phyloP scores from a whole-genome alignment of 1,140 invertebrate species.

The Bombus superbus region DNA sequence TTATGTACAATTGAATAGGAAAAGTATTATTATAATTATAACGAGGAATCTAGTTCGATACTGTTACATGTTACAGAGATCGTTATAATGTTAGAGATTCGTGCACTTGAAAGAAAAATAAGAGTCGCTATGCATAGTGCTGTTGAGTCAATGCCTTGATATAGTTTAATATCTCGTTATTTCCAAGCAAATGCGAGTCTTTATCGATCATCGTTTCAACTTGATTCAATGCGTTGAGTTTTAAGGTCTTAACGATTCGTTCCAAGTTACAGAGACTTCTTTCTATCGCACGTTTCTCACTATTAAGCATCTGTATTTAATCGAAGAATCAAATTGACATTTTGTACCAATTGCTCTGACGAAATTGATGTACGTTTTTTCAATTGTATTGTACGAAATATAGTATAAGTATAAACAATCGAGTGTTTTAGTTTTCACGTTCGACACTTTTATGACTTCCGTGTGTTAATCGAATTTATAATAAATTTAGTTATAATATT shows the following conservation, averaged over 20 bases:
- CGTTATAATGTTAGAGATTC: constrained; percentile 35
- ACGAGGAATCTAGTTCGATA: constrained; percentile 29
- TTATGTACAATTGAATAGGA: constrained; percentile 40
- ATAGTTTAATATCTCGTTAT: constrained; percentile 69
- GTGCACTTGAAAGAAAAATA: neutral
- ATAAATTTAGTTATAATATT: neutral
- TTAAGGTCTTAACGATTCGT: constrained; percentile 65
- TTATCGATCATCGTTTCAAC: constrained; percentile 64
- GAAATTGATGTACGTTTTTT: constrained; percentile 40
- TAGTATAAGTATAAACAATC: constrained; percentile 19
- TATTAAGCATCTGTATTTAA: constrained; percentile 71
- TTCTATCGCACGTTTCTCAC: constrained; percentile 74
- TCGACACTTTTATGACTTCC: neutral
- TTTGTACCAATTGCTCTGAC: constrained; percentile 8
- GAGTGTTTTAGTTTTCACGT: neutral
- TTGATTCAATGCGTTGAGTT: constrained; percentile 68
- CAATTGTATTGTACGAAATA: constrained; percentile 41
- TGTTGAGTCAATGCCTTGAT: constrained; percentile 59
- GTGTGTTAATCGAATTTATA: neutral
- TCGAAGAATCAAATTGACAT: constrained; percentile 52
- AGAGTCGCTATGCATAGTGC: constrained; percentile 22
- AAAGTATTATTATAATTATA: constrained; percentile 39
- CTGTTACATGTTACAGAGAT: constrained; percentile 19
- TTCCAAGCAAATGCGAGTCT: constrained; percentile 60
- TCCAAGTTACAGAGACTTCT: constrained; percentile 71